A percentile compares a stretch with the other conserved stretches of the same genome.
Conservation (phyloP, 2,113 vertebrate species). For the Sinocyclocheilus rhinocerous region DNA sequence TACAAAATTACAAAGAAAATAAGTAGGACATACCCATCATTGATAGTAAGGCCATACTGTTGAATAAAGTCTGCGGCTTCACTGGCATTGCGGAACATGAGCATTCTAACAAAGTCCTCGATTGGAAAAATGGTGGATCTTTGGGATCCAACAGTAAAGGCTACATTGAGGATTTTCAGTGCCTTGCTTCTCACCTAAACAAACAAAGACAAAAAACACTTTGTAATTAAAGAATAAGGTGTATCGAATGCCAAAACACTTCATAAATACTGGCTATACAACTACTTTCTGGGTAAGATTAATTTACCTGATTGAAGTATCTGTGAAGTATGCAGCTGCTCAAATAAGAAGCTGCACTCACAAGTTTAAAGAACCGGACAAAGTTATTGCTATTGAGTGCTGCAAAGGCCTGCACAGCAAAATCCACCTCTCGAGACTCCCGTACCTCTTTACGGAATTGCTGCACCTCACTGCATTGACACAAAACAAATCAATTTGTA, state of each 20-base stretch:
- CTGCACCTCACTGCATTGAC: conserved; percentile 85
- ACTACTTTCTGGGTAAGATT: neutral
- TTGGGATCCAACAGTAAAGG: conserved; percentile 86
- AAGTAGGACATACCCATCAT: conserved; percentile 78
- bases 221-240: neutral
- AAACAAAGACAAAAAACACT: neutral
- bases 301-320: conserved; percentile 92
- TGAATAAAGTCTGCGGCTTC: conserved; percentile 83
- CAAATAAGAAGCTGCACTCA: conserved; percentile 87
- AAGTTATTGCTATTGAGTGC: conserved; percentile 96
- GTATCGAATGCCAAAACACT: neutral
- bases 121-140: conserved; percentile 86
- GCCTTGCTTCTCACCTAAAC: conserved; percentile 87
- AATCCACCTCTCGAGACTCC: conserved; percentile 89
- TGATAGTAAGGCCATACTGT: conserved; percentile 82
- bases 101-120: conserved; percentile 86
- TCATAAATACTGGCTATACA: neutral
- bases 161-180: conserved; percentile 84
- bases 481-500: conserved; percentile 3
- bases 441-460: conserved; percentile 87
- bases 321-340: conserved; percentile 89
- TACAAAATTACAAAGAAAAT: neutral
- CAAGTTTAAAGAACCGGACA: conserved; percentile 94
- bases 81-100: conserved; percentile 79
- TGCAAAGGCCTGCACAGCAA: conserved; percentile 90